phyloP scores from a whole-genome alignment of 2,888 invertebrate species.

The Mellilla xanthometata region DNA sequence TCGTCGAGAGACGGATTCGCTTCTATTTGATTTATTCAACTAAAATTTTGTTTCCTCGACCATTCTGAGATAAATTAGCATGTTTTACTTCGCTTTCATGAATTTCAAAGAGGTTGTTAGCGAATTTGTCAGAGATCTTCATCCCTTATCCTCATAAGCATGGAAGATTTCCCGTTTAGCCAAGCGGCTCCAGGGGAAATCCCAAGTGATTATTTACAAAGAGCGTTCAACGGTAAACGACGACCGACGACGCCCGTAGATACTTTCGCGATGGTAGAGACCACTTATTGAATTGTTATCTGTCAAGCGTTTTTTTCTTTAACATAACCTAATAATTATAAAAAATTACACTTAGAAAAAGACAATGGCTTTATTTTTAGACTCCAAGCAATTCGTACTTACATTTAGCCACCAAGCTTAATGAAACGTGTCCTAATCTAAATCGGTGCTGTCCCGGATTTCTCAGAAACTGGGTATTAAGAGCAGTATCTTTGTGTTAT shows the following conservation, averaged over 20 bases:
- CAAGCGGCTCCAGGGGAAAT: slow-evolving; percentile 36
- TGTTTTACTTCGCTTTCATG: slow-evolving; percentile 58
- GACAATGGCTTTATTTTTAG: neutral
- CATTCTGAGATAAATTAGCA: slow-evolving; percentile 51
- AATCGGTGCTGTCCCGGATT: slow-evolving; percentile 47
- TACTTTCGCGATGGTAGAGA: slow-evolving; percentile 6
- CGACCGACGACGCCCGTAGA: slow-evolving; percentile 17
- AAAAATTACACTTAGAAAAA: no score
- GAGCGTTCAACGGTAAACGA: slow-evolving; percentile 35
- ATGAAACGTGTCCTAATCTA: slow-evolving; percentile 27
- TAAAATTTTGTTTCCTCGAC: slow-evolving; percentile 50
- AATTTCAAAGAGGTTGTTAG: slow-evolving; percentile 56
- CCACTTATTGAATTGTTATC: slow-evolving; percentile 15
- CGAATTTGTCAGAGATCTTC: slow-evolving; percentile 49
- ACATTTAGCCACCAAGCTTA: slow-evolving; percentile 1
- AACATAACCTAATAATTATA: no score
- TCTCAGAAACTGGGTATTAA: slow-evolving; percentile 69
- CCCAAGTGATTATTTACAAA: slow-evolving; percentile 42
- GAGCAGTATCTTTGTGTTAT: slow-evolving; percentile 72
- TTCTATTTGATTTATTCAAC: slow-evolving; percentile 50
- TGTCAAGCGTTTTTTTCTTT: no score
- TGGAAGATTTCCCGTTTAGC: slow-evolving; percentile 40
- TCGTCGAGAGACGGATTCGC: slow-evolving; percentile 34
- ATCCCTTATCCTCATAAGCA: slow-evolving; percentile 43
- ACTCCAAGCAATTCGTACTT: neutral